A percentile compares a stretch with the other conserved stretches of the same genome.
These are phyloP conservation scores for Tethea ocularis DNA, from an alignment of 2,888 invertebrate genomes.

Conservation along the genomic window DNA sequence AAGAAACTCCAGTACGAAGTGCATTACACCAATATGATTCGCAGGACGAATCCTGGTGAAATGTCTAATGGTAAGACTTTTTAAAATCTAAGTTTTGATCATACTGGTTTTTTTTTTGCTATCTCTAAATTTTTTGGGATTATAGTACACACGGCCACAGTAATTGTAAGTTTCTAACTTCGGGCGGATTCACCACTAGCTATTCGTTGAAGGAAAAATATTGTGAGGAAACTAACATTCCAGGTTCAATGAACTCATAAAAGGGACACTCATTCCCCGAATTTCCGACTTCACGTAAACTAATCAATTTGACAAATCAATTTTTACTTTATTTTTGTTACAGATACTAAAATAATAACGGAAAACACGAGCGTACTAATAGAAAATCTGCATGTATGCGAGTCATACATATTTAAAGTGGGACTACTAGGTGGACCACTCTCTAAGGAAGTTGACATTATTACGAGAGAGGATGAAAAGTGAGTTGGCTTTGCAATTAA, in stretches of 20 bases:
- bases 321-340: background rate
- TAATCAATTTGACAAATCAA: background rate
- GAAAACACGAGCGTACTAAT: conserved; percentile 81
- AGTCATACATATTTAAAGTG: conserved; percentile 88
- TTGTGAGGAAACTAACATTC: too few relatives aligned
- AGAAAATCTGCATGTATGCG: conserved; percentile 87
- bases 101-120: too few relatives aligned
- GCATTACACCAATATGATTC: conserved; percentile 85
- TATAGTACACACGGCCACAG: too few relatives aligned
- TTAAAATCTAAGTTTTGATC: too few relatives aligned
- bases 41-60: conserved; percentile 65
- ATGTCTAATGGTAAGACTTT: conserved; percentile 79
- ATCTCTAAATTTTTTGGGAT: too few relatives aligned
- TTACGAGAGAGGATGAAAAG: conserved; percentile 86
- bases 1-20: conserved; percentile 85
- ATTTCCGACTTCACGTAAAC: too few relatives aligned
- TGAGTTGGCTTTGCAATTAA: conserved; percentile 38
- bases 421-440: conserved; percentile 88
- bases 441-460: conserved; percentile 73
- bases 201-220: too few relatives aligned
- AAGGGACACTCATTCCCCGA: too few relatives aligned
- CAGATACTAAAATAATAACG: conserved; percentile 60
- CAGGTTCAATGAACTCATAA: too few relatives aligned
- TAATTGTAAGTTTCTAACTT: too few relatives aligned
- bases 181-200: too few relatives aligned